Percentiles rank a stretch among this genome's conserved stretches.
Conservation (phyloP, 2,888 invertebrate genomes). For the Athripsodes cinereus region DNA sequence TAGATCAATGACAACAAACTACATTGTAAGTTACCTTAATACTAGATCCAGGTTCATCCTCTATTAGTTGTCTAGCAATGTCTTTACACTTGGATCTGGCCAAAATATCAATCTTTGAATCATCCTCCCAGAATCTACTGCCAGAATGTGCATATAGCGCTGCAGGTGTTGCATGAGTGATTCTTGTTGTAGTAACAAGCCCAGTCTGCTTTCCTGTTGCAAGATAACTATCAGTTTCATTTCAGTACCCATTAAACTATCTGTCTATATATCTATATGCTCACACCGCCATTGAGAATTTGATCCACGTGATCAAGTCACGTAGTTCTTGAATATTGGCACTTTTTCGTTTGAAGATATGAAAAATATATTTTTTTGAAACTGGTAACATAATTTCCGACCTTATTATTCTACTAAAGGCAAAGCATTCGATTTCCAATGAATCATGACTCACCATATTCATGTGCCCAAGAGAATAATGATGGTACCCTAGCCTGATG, state of each 20-base stretch:
- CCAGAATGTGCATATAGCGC: constrained; percentile 58
- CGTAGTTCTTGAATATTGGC: too few species aligned
- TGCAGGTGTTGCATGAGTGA: constrained; percentile 61
- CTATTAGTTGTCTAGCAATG: constrained; percentile 58
- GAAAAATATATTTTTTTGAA: too few species aligned
- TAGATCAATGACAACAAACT: too few species aligned
- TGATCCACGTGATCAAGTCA: too few species aligned
- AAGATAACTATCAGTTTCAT: too few species aligned
- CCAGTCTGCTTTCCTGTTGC: constrained; percentile 59
- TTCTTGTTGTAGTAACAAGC: constrained; percentile 60
- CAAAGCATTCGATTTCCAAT: too few species aligned
- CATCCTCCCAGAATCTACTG: constrained; percentile 60
- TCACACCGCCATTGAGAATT: too few species aligned
- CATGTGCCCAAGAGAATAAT: constrained; percentile 5
- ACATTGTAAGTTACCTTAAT: constrained; percentile 45
- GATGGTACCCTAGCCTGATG: constrained; percentile 43
- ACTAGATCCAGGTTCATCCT: constrained; percentile 57
- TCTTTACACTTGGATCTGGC: constrained; percentile 56
- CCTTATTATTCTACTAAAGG: too few species aligned
- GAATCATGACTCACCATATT: neutral
- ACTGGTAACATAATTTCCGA: too few species aligned
- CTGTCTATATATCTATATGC: too few species aligned
- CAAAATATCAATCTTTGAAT: constrained; percentile 53
- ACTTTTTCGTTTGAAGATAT: too few species aligned
- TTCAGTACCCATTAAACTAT: too few species aligned